A percentile compares a stretch with the other conserved stretches of the same genome.
Conservation (phyloP, 1,140 invertebrate genomes). For the Phortica variegata region DNA sequence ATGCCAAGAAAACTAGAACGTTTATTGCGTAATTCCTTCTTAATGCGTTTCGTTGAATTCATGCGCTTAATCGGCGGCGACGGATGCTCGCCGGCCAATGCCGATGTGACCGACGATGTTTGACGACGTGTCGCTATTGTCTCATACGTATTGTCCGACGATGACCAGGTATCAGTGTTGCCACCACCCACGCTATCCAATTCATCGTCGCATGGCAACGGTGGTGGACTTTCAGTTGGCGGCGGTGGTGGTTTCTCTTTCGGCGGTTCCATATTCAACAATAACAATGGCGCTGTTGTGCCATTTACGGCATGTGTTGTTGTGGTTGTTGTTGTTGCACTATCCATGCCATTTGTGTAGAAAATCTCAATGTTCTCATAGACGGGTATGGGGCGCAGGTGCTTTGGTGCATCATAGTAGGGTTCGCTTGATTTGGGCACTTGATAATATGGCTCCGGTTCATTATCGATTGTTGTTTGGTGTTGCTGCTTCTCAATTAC, state of each 20-base stretch:
- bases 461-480: slow-evolving; percentile 18
- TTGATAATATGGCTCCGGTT: slow-evolving; percentile 51
- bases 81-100: slow-evolving; percentile 25
- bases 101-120: slow-evolving; percentile 12
- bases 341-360: slow-evolving; percentile 49
- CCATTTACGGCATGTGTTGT: not conserved
- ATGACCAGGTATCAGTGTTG: slow-evolving; percentile 40
- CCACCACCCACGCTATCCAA: slow-evolving; percentile 21
- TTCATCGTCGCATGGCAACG: slow-evolving; percentile 28
- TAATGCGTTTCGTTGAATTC: slow-evolving; percentile 81
- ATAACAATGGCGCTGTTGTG: not conserved
- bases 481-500: slow-evolving; percentile 10
- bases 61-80: slow-evolving; percentile 66
- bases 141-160: slow-evolving; percentile 47
- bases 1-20: slow-evolving; percentile 84
- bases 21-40: slow-evolving; percentile 80
- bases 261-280: slow-evolving; percentile 67
- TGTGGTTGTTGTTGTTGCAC: slow-evolving; percentile 14
- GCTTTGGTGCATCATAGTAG: slow-evolving; percentile 54
- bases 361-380: slow-evolving; percentile 65
- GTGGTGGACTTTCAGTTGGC: slow-evolving; percentile 63
- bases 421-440: slow-evolving; percentile 52
- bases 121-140: slow-evolving; percentile 41
- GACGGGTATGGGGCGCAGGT: slow-evolving; percentile 57
- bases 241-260: slow-evolving; percentile 86